Evolutionary conservation across 1,140 invertebrate species (phyloP).

Genomic region (Solen grandis): DNA sequence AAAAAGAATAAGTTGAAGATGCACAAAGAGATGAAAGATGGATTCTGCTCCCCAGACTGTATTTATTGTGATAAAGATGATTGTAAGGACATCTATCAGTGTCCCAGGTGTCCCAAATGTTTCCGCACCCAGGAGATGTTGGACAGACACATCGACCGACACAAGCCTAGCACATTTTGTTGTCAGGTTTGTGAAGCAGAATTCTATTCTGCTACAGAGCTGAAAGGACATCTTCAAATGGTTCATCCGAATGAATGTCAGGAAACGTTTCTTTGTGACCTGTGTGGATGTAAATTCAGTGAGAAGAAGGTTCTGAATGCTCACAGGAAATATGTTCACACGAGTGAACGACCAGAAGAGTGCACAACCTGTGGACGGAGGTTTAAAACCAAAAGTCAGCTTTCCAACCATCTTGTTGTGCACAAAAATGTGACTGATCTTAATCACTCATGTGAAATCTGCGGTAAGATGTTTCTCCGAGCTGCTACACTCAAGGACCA

Average conservation of each 20-base stretch:
- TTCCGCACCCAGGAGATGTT: conserved; percentile 36
- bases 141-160: conserved; percentile 15
- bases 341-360: conserved; percentile 24
- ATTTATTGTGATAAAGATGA: conserved; percentile 50
- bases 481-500: conserved; percentile 36
- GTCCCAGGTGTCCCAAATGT: conserved; percentile 38
- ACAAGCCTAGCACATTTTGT: not conserved
- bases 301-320: conserved; percentile 40
- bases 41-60: conserved; percentile 35
- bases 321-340: conserved; percentile 51
- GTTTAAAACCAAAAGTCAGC: conserved; percentile 52
- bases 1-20: conserved; percentile 24
- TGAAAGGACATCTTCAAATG: conserved; percentile 11
- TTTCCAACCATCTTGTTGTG: conserved; percentile 48
- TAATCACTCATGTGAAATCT: conserved; percentile 48
- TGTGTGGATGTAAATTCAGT: conserved; percentile 45
- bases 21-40: conserved; percentile 31
- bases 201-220: conserved; percentile 24
- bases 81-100: conserved; percentile 30
- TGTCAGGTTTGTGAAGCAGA: conserved; percentile 11
- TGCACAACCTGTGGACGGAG: conserved; percentile 28
- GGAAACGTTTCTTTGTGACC: conserved; percentile 40
- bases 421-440: conserved; percentile 24
- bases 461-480: conserved; percentile 45
- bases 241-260: not conserved